Conservation (phyloP, 2,113 vertebrate species). For the Dryoscopus gambensis region DNA sequence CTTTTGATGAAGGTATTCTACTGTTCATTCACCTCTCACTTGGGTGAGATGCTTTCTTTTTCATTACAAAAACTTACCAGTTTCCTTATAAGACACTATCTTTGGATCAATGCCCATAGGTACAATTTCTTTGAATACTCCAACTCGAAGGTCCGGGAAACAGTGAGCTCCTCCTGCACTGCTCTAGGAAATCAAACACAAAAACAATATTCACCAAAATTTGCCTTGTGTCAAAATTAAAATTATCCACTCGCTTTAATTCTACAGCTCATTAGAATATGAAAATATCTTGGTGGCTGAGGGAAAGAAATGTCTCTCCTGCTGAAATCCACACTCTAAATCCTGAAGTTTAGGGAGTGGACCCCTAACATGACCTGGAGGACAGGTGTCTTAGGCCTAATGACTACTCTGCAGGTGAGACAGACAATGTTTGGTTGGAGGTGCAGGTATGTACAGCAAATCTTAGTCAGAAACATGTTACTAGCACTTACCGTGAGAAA, state of each 20-base stretch:
- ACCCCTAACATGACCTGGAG: rapidly evolving
- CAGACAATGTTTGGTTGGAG: background rate
- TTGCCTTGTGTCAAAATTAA: background rate
- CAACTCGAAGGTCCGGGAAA: slow-evolving; percentile 87
- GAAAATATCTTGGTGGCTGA: background rate
- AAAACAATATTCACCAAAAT: background rate
- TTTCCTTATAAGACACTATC: slow-evolving; percentile 83
- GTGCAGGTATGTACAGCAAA: background rate
- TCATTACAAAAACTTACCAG: slow-evolving; percentile 75
- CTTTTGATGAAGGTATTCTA: background rate
- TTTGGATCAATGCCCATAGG: slow-evolving; percentile 92
- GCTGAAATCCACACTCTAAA: background rate
- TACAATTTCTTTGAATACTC: slow-evolving; percentile 91
- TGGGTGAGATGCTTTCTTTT: background rate
- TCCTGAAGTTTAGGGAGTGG: background rate
- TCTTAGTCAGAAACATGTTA: background rate
- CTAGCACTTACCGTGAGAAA: background rate
- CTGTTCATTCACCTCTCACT: background rate
- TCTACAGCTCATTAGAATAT: background rate
- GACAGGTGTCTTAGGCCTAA: background rate
- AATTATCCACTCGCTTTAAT: background rate
- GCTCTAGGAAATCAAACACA: slow-evolving; percentile 72
- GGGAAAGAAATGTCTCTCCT: background rate
- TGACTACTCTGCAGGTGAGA: background rate
- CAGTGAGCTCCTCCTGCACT: slow-evolving; percentile 88